Conservation (phyloP, 2,113 vertebrate genomes). For the Vulpes ferrilata region DNA sequence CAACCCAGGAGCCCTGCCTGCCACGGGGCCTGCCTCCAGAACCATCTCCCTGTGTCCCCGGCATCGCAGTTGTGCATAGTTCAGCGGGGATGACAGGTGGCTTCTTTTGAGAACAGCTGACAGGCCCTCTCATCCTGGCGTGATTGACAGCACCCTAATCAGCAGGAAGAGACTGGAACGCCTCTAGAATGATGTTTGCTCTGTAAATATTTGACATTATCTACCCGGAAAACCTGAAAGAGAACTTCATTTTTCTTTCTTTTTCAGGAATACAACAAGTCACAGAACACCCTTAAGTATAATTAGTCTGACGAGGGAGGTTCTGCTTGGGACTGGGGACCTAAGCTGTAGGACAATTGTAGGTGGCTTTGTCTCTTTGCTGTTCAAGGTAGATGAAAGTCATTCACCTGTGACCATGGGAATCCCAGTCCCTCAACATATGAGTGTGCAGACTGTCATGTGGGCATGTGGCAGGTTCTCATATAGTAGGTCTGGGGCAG, state of each 20-base stretch:
- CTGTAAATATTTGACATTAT: constrained; percentile 83
- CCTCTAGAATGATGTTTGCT: constrained; percentile 77
- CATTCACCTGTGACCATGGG: not conserved
- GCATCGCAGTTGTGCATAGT: not conserved
- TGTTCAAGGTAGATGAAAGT: accelerated
- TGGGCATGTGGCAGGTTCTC: accelerated
- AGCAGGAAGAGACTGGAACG: constrained; percentile 56
- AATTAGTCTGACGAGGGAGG: constrained; percentile 72
- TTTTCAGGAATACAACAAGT: constrained; percentile 72
- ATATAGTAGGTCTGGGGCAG: accelerated
- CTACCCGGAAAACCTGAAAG: constrained; percentile 79
- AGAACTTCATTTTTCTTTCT: constrained; percentile 81
- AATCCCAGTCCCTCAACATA: accelerated
- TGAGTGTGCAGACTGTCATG: accelerated
- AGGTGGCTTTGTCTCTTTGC: not conserved
- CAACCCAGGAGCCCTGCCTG: not conserved
- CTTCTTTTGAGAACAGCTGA: constrained; percentile 47
- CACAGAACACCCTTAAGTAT: constrained; percentile 69
- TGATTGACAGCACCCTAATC: constrained; percentile 81
- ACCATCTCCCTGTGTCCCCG: accelerated
- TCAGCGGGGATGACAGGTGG: constrained; percentile 29
- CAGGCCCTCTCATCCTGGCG: not conserved
- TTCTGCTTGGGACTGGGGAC: constrained; percentile 21
- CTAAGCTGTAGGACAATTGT: not conserved
- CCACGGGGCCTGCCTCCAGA: not conserved